Conservation (phyloP, 2,888 invertebrate genomes). For the Acanthopleura granulata region DNA sequence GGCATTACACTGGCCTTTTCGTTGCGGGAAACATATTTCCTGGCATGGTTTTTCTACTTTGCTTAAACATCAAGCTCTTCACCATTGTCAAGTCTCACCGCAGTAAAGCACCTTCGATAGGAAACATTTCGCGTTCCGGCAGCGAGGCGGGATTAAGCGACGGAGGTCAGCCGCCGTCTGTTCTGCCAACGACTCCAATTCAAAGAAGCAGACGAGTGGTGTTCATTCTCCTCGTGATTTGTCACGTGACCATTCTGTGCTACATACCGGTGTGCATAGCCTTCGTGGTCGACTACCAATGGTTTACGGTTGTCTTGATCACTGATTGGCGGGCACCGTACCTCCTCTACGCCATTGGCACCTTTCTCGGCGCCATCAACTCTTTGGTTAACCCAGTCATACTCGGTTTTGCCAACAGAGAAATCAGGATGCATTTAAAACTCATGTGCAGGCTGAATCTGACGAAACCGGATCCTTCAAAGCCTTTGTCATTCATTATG, state of each 20-base stretch:
- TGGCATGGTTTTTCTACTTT: slow-evolving; percentile 6
- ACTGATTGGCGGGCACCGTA: slow-evolving; percentile 4
- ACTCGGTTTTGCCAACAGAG: slow-evolving; percentile 6
- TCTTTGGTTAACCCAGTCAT: neutral
- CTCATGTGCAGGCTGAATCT: neutral
- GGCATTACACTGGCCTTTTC: neutral
- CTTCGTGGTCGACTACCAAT: neutral
- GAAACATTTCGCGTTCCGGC: neutral
- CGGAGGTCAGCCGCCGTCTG: neutral
- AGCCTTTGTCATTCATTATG: too few relatives aligned
- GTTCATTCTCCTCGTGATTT: neutral
- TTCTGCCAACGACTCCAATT: neutral
- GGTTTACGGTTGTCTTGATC: neutral
- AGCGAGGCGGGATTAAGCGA: neutral
- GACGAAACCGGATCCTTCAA: too few relatives aligned
- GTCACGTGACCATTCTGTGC: slow-evolving; percentile 2
- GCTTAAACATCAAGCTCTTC: slow-evolving; percentile 8
- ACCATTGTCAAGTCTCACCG: neutral
- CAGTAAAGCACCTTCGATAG: too few relatives aligned
- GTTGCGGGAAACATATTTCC: slow-evolving; percentile 2
- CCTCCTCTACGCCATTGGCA: neutral
- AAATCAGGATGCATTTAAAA: slow-evolving; percentile 3
- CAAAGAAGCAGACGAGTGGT: slow-evolving; percentile 4
- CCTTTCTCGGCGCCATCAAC: neutral
- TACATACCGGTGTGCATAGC: slow-evolving; percentile 5